These are phyloP conservation scores for Acipenser ruthenus DNA, from an alignment of 2,797 vertebrate species.

Conservation along the genomic window DNA sequence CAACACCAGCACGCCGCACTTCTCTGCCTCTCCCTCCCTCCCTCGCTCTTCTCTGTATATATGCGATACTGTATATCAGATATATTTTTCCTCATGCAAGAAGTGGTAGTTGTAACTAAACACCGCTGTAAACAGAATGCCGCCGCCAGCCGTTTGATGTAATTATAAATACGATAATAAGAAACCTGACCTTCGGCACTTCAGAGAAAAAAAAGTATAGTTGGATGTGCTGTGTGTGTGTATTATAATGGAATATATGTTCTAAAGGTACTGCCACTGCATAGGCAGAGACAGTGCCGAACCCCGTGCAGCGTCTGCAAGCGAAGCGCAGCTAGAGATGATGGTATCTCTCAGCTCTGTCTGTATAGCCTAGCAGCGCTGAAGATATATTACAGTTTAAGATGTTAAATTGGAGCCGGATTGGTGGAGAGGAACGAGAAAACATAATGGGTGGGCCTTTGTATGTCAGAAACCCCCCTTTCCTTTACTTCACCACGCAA, in stretches of 20 bases:
- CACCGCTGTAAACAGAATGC: conserved; percentile 13
- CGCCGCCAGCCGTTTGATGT: neutral
- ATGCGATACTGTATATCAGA: neutral
- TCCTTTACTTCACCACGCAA: neutral
- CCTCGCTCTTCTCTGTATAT: neutral
- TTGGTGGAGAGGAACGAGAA: neutral
- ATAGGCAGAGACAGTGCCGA: neutral
- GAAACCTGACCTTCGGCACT: too few relatives aligned
- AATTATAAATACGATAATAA: too few relatives aligned
- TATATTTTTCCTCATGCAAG: conserved; percentile 8
- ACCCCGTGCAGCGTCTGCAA: too few relatives aligned
- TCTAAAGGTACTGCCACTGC: conserved; percentile 12
- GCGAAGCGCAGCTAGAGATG: too few relatives aligned
- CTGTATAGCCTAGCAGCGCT: neutral
- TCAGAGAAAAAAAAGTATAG: neutral
- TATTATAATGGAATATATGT: too few relatives aligned
- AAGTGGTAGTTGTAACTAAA: conserved; percentile 22
- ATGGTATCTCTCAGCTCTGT: neutral
- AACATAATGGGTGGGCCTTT: neutral
- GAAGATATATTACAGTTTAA: neutral
- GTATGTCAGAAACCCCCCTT: neutral
- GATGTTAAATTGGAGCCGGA: neutral
- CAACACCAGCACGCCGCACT: neutral
- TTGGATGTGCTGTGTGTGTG: too few relatives aligned
- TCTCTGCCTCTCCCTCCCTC: neutral